Base-by-base conservation (phyloP, 2,888 invertebrate genomes). In the Caenorhabditis sulstoni region DNA sequence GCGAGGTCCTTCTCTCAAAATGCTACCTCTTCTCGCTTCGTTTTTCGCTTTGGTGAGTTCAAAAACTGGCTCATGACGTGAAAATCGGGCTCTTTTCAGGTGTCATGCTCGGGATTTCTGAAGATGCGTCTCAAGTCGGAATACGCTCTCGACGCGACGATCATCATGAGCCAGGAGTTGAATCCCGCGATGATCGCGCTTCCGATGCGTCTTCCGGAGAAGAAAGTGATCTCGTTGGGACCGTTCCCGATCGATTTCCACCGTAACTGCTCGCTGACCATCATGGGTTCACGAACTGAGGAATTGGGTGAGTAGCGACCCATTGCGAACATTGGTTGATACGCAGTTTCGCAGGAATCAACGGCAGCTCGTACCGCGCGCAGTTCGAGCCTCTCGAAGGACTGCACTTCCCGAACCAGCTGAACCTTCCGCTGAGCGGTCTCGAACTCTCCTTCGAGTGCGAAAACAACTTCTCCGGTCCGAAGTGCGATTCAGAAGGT, bases 361-460 rank as follows among this genome's bases (percentile, higher is more conserved):
- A 47, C 12, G 23, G 29, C 4, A 64, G 64, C n/a, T 20, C 50
- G 0, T 45, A 73, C 47, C 64, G 20, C 2, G 57, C 55, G 2
- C n/a, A 37, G 0, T 50, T 73, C 57, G 12, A 44, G 7, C 50
- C 73, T 4, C 20, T 29, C 16, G 49, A 35, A 0, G 73, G 64
- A 41, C 20, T 20, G 0, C 3, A 44, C 9, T 39, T 64, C 0
- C 73, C 73, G 35, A 49, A 58, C n/a, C 29, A 73, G 14, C 47
- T 73, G 20, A 9, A 73, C 29, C 44, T 73, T 7, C 73, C 73
- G 9, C 12, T 73, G 18, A 73, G 50, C 9, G 73, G 73, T 12
- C 29, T 73, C 0, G 35, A 73, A 14, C 39, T 73, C 0, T 20
- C 49, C 12, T 45, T 73, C 22, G 57, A 57, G n/a, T 73, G 73